A percentile compares a stretch with the other conserved stretches of the same genome.
Conservation (phyloP, 2,113 vertebrate genomes). For the Heterocephalus glaber region DNA sequence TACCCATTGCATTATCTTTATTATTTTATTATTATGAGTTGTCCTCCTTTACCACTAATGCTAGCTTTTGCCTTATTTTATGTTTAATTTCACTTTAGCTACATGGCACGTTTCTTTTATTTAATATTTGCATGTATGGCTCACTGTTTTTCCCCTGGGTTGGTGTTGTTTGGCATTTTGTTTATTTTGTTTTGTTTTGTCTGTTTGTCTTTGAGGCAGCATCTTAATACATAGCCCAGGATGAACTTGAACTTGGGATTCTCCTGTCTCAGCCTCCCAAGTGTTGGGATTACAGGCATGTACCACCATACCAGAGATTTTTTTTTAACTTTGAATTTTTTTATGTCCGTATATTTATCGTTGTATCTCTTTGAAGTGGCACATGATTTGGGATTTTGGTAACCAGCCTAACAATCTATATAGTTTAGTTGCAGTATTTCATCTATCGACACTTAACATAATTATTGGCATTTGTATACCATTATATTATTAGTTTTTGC, state of each 20-base stretch:
- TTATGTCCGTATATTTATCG: not conserved
- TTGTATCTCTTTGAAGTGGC: not conserved
- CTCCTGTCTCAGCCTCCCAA: not conserved
- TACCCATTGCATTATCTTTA: not conserved
- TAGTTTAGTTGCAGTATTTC: not conserved
- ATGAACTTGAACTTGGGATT: not conserved
- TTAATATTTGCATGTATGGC: not conserved
- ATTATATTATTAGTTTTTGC: not conserved
- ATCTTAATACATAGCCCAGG: not conserved
- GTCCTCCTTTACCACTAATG: not conserved
- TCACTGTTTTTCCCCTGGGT: not conserved
- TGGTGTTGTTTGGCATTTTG: not conserved
- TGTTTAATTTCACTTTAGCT: not conserved
- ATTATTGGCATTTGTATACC: not conserved
- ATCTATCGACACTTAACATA: not conserved
- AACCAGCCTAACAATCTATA: not conserved
- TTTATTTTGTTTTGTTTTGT: not conserved
- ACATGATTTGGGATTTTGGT: not conserved
- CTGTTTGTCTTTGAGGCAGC: not conserved
- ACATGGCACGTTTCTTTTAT: not conserved
- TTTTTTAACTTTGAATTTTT: not conserved
- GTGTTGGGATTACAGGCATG: not conserved
- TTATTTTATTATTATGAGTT: not conserved
- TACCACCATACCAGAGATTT: not conserved
- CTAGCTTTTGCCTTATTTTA: not conserved